Conservation (phyloP, 2,888 invertebrate genomes). For the Rotaria macrura region DNA sequence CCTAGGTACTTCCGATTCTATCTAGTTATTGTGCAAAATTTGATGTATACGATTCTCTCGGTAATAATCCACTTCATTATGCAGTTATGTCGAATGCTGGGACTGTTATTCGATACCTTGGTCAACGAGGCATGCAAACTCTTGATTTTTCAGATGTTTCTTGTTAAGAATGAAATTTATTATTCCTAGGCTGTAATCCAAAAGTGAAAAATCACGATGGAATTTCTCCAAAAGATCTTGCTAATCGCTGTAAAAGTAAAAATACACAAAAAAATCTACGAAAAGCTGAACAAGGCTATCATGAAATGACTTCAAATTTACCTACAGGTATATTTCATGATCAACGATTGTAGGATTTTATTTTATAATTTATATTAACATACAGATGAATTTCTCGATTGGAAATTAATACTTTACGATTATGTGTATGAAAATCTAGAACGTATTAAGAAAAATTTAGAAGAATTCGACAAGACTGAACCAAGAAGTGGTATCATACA, state of each 20-base stretch:
- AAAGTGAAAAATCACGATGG: conserved; percentile 49
- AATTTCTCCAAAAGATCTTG: conserved; percentile 42
- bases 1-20: conserved; percentile 39
- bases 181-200: conserved; percentile 47
- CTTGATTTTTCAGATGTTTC: neutral
- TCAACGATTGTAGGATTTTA: too few species aligned
- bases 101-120: conserved; percentile 46
- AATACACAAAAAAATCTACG: conserved; percentile 47
- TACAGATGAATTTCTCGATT: conserved; percentile 23
- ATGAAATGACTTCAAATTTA: conserved; percentile 37
- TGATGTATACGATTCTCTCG: conserved; percentile 44
- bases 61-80: conserved; percentile 47
- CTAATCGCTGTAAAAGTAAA: conserved; percentile 47
- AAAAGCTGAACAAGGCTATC: conserved; percentile 48
- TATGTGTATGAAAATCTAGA: conserved; percentile 31
- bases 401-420: conserved; percentile 31
- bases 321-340: neutral
- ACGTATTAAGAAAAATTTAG: conserved; percentile 40
- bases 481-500: conserved; percentile 40
- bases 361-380: neutral
- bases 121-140: conserved; percentile 49
- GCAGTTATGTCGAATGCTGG: conserved; percentile 40
- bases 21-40: conserved; percentile 47
- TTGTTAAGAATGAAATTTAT: neutral
- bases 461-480: conserved; percentile 41